Evolutionary conservation across 2,113 vertebrate species (phyloP).

Genomic region (Epinephelus cyanopodus): DNA sequence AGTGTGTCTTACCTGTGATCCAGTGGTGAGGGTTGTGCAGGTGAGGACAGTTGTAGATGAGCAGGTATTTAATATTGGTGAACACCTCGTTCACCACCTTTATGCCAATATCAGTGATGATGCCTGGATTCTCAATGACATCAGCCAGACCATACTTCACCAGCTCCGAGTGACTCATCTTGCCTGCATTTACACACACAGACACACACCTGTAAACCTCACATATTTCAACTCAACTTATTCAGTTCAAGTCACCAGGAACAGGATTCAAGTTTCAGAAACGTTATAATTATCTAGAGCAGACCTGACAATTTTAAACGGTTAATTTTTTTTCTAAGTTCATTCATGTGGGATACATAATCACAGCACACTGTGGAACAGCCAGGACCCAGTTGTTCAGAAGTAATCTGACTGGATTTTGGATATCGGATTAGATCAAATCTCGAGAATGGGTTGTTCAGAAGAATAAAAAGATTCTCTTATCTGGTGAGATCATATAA

Average conservation of each 20-base stretch:
- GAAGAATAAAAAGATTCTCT: too few relatives aligned
- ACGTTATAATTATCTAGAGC: not conserved
- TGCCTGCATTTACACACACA: conserved; percentile 83
- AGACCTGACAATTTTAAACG: not conserved
- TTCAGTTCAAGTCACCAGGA: not conserved
- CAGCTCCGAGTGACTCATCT: conserved; percentile 96
- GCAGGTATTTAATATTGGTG: conserved; percentile 96
- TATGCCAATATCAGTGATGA: conserved; percentile 98
- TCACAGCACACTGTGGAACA: too few relatives aligned
- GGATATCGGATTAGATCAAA: too few relatives aligned
- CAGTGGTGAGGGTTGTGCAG: conserved; percentile 97
- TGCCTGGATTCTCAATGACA: conserved; percentile 97
- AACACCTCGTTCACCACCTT: conserved; percentile 99
- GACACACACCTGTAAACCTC: not conserved
- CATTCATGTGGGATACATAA: not conserved
- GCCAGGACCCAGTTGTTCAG: too few relatives aligned
- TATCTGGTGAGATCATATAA: too few relatives aligned
- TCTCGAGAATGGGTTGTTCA: too few relatives aligned
- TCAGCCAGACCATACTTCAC: conserved; percentile 98
- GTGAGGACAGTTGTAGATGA: conserved; percentile 99
- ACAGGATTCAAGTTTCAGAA: too few relatives aligned
- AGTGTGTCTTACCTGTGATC: conserved; percentile 84
- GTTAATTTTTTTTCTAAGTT: not conserved
- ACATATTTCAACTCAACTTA: not conserved
- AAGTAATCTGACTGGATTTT: too few relatives aligned